Conservation (phyloP, 2,888 invertebrate species). For the Pterostichus niger region DNA sequence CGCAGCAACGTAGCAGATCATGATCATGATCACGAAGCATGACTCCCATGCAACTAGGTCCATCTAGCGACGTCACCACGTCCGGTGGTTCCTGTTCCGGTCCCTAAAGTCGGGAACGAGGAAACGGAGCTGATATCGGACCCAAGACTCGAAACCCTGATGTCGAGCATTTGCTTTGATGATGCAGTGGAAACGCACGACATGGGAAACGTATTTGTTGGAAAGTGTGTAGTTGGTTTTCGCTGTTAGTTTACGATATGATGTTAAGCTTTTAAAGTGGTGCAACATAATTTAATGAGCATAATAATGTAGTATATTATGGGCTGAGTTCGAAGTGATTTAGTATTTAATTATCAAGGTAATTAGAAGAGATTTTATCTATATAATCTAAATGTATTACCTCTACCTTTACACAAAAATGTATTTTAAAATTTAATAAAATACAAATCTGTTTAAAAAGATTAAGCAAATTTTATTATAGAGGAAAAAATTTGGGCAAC, state of each 20-base stretch:
- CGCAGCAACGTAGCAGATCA: slow-evolving; percentile 42
- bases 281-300: not conserved
- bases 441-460: not conserved
- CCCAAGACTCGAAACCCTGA: not conserved
- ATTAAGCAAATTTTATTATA: too few relatives aligned
- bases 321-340: not conserved
- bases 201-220: not conserved
- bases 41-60: slow-evolving; percentile 53
- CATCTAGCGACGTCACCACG: slow-evolving; percentile 11
- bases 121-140: not conserved
- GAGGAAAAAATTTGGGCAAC: too few relatives aligned
- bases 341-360: not conserved
- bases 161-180: too few relatives aligned
- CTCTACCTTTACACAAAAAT: not conserved
- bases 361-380: slow-evolving; percentile 1
- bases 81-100: slow-evolving; percentile 19
- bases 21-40: slow-evolving; percentile 57
- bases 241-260: too few relatives aligned
- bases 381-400: not conserved
- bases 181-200: too few relatives aligned
- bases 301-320: not conserved
- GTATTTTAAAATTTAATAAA: not conserved
- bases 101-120: slow-evolving; percentile 9
- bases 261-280: not conserved
- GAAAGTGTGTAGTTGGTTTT: not conserved